phyloP scores from a whole-genome alignment of 2,797 vertebrate species.

The Acanthurus leucopareius region DNA sequence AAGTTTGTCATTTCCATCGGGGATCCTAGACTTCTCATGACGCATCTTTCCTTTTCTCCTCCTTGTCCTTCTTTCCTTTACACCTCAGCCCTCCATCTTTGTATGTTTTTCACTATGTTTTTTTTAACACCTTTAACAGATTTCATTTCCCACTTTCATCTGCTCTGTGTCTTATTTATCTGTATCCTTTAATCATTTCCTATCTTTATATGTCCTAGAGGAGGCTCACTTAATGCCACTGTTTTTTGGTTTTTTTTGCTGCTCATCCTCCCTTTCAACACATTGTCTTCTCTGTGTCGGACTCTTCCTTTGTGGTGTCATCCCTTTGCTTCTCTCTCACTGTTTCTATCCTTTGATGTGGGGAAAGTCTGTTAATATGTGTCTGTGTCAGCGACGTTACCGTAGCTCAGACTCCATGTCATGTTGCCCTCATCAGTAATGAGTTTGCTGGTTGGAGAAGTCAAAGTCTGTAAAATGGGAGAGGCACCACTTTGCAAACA shows the following conservation, averaged over 20 bases:
- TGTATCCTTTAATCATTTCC: conserved; percentile 13
- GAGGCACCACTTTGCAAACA: conserved; percentile 58
- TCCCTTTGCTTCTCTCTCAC: conserved; percentile 41
- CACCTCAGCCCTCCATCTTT: conserved; percentile 5
- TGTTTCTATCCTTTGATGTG: conserved; percentile 52
- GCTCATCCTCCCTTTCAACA: conserved; percentile 36
- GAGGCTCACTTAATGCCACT: conserved; percentile 6
- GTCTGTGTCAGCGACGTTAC: conserved; percentile 32
- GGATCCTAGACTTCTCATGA: conserved; percentile 49
- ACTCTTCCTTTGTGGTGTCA: conserved; percentile 43
- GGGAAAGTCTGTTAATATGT: conserved; percentile 51
- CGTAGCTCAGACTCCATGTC: conserved; percentile 67
- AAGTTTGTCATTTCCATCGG: conserved; percentile 58
- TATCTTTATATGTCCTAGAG: not conserved
- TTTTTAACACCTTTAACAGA: not conserved
- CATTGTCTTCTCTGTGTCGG: conserved; percentile 26
- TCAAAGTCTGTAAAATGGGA: conserved; percentile 70
- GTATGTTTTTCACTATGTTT: not conserved
- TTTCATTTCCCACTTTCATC: too few relatives aligned
- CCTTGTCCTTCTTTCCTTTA: conserved; percentile 4
- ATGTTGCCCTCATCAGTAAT: conserved; percentile 70
- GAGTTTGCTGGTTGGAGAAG: conserved; percentile 54
- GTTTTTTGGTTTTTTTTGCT: conserved; percentile 17
- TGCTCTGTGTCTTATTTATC: conserved; percentile 10
- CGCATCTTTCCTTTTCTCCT: conserved; percentile 29